Evolutionary conservation across 2,113 vertebrate genomes (phyloP).

Genomic region (Brachyhypopomus gauderio): DNA sequence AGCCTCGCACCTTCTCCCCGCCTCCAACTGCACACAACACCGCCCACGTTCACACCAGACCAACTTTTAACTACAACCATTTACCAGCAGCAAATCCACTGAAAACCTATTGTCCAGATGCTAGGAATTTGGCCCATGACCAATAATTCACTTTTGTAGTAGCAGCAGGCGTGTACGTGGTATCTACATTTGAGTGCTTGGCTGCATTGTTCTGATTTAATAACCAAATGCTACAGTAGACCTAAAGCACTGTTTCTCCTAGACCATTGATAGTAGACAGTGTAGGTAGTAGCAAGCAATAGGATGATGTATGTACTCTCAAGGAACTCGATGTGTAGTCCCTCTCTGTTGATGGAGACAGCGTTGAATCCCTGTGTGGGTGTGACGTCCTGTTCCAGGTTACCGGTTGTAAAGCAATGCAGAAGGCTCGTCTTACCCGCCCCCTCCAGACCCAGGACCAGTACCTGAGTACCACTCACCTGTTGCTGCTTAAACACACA

Average conservation of each 20-base stretch:
- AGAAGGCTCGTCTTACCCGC: constrained; percentile 92
- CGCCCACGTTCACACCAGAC: neutral
- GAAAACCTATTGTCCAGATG: too few relatives aligned
- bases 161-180: too few relatives aligned
- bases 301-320: constrained; percentile 78
- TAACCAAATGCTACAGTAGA: too few relatives aligned
- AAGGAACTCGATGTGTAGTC: constrained; percentile 83
- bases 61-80: neutral
- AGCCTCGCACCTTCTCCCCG: constrained; percentile 79
- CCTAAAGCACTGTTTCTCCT: too few relatives aligned
- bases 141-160: too few relatives aligned
- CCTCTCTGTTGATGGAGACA: constrained; percentile 81
- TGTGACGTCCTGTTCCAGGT: constrained; percentile 72
- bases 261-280: too few relatives aligned
- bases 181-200: too few relatives aligned
- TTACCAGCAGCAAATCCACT: neutral
- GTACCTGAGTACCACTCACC: constrained; percentile 75
- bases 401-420: constrained; percentile 78
- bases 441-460: constrained; percentile 91
- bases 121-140: too few relatives aligned
- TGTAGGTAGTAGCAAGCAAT: too few relatives aligned
- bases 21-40: constrained; percentile 82
- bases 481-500: constrained; percentile 62
- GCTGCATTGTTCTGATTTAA: too few relatives aligned
- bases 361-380: constrained; percentile 87